phyloP scores from a whole-genome alignment of 2,797 vertebrate species.

The Sebastes minor region DNA sequence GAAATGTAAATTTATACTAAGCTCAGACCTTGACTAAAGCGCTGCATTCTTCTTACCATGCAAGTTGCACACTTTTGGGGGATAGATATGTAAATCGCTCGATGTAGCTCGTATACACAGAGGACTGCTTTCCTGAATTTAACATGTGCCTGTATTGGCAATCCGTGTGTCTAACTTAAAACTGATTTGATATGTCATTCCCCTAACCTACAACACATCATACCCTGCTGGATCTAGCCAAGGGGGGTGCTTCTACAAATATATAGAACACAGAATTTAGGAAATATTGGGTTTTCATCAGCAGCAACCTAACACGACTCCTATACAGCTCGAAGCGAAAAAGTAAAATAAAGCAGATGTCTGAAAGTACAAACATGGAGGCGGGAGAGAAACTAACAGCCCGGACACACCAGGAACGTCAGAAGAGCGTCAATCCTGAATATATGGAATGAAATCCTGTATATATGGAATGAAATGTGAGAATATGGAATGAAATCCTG shows the following conservation, averaged over 20 bases:
- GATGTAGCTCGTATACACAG: not conserved
- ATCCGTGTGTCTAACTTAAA: not conserved
- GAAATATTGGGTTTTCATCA: too few species aligned
- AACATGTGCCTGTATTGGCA: not conserved
- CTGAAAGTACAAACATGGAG: too few species aligned
- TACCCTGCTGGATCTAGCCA: too few species aligned
- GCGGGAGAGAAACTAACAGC: too few species aligned
- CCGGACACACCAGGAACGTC: too few species aligned
- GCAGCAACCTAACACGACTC: too few species aligned
- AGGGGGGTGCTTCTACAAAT: not conserved
- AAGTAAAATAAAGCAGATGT: too few species aligned
- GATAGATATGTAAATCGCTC: conserved; percentile 44
- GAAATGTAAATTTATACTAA: conserved; percentile 38
- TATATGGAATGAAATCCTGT: too few species aligned
- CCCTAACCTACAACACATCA: not conserved
- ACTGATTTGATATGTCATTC: not conserved
- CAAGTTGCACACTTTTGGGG: conserved; percentile 4
- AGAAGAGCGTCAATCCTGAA: too few species aligned
- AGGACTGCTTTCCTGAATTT: not conserved
- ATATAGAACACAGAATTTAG: not conserved
- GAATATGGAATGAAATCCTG: too few species aligned
- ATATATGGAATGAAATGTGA: too few species aligned
- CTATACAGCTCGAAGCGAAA: too few species aligned
- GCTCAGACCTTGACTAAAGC: conserved; percentile 45
- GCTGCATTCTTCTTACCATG: conserved; percentile 7